Conservation (phyloP, 2,113 vertebrate genomes). For the Engraulis encrasicolus region DNA sequence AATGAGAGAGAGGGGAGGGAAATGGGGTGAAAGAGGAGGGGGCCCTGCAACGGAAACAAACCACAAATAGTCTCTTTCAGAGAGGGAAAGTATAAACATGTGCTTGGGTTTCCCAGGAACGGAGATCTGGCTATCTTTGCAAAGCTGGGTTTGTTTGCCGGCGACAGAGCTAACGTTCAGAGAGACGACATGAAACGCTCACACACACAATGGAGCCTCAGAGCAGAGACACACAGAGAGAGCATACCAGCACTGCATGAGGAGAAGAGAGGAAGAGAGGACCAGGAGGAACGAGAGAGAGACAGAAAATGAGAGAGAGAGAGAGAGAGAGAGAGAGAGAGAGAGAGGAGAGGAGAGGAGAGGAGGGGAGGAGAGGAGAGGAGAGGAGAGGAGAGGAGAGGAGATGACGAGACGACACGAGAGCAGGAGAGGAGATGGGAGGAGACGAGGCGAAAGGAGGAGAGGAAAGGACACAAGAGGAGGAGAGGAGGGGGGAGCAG, state of each 20-base stretch:
- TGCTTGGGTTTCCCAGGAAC: constrained; percentile 59
- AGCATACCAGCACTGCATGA: background rate
- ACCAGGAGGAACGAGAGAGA: background rate
- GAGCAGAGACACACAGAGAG: background rate
- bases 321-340: background rate
- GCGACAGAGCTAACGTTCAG: constrained; percentile 47
- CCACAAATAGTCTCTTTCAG: constrained; percentile 57
- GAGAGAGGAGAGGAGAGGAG: no score
- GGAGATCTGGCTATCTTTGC: constrained; percentile 52
- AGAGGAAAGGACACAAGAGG: no score
- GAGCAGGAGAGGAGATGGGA: no score
- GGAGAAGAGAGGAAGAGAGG: no score
- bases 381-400: no score
- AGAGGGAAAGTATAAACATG: constrained; percentile 69
- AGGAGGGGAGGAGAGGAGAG: no score
- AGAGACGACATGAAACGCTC: constrained; percentile 34
- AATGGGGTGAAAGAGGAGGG: constrained; percentile 42
- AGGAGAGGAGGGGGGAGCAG: background rate
- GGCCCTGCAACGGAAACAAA: constrained; percentile 50
- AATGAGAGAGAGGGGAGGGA: background rate
- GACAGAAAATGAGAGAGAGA: background rate
- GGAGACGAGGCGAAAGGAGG: no score
- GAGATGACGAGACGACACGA: no score
- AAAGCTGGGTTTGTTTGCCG: constrained; percentile 63
- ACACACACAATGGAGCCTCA: constrained; percentile 36